Evolutionary conservation across 2,888 invertebrate species (phyloP).

Genomic region (Eustalomyia histrio): DNA sequence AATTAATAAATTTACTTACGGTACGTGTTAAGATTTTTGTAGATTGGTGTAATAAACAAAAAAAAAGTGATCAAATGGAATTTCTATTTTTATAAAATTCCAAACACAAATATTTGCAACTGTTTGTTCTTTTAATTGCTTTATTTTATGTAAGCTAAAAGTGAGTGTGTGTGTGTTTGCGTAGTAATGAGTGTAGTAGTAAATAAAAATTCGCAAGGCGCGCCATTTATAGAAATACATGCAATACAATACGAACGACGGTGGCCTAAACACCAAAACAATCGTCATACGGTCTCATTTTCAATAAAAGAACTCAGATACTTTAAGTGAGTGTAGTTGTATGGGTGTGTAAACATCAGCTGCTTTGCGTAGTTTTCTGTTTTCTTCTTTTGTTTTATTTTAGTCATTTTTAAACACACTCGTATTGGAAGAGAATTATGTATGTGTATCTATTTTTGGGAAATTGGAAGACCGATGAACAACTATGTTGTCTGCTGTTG

Average conservation of each 20-base stretch:
- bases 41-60: not conserved
- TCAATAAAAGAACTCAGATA: not conserved
- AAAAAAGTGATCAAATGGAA: not conserved
- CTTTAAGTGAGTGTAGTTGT: slow-evolving; percentile 18
- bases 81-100: not conserved
- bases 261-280: slow-evolving; percentile 21
- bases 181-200: not conserved
- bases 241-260: not conserved
- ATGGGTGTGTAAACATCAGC: slow-evolving; percentile 43
- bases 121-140: not conserved
- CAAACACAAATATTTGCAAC: slow-evolving; percentile 3
- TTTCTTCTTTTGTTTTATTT: not conserved
- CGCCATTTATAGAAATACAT: slow-evolving; percentile 37
- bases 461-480: slow-evolving; percentile 35
- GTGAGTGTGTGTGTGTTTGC: not conserved
- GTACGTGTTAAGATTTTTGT: not conserved
- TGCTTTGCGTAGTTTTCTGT: slow-evolving; percentile 45
- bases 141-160: not conserved
- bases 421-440: not conserved
- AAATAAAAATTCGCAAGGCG: slow-evolving; percentile 24
- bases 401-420: slow-evolving; percentile 14
- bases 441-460: slow-evolving; percentile 11
- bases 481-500: slow-evolving; percentile 1
- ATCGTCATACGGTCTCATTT: slow-evolving; percentile 21
- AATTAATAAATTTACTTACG: not conserved